Percentiles rank a stretch among this genome's conserved stretches.
Conservation (phyloP, 2,113 vertebrate species). For the Tiliqua scincoides region DNA sequence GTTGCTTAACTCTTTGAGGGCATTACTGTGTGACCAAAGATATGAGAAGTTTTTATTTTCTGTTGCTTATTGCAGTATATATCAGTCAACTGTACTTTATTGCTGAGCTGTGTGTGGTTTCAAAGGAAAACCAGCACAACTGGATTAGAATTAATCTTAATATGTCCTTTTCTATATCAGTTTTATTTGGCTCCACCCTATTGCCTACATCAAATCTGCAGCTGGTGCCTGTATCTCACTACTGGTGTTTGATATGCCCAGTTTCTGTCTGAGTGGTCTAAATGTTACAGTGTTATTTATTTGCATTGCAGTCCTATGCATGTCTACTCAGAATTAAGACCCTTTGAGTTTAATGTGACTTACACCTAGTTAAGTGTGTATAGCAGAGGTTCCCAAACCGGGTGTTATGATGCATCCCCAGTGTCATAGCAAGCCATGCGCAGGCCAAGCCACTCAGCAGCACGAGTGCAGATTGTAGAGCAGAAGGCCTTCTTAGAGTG, state of each 20-base stretch:
- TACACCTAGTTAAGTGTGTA: too few relatives aligned
- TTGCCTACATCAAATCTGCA: constrained; percentile 53
- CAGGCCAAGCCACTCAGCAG: too few relatives aligned
- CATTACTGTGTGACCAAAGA: constrained; percentile 60
- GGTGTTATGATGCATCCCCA: too few relatives aligned
- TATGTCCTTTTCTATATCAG: constrained; percentile 62
- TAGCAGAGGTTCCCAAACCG: too few relatives aligned
- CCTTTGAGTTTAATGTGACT: too few relatives aligned
- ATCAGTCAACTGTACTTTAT: constrained; percentile 61
- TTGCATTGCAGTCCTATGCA: too few relatives aligned
- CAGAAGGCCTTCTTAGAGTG: too few relatives aligned
- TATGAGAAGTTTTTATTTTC: constrained; percentile 17
- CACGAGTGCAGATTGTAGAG: too few relatives aligned
- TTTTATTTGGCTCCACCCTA: constrained; percentile 55
- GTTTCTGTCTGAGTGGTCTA: constrained; percentile 54
- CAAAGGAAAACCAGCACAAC: constrained; percentile 65
- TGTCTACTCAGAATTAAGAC: too few relatives aligned
- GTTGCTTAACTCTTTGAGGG: constrained; percentile 70
- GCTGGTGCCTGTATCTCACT: constrained; percentile 58
- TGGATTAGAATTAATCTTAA: constrained; percentile 57
- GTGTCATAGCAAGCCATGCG: too few relatives aligned
- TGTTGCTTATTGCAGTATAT: constrained; percentile 54
- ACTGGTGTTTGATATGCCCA: constrained; percentile 36
- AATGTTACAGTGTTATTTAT: constrained; percentile 55
- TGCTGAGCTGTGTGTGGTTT: constrained; percentile 65